Evolutionary conservation across 2,113 vertebrate genomes (phyloP), one percentile per base, ranked within the genome.

Genomic region (Anolis sagrei): DNA sequence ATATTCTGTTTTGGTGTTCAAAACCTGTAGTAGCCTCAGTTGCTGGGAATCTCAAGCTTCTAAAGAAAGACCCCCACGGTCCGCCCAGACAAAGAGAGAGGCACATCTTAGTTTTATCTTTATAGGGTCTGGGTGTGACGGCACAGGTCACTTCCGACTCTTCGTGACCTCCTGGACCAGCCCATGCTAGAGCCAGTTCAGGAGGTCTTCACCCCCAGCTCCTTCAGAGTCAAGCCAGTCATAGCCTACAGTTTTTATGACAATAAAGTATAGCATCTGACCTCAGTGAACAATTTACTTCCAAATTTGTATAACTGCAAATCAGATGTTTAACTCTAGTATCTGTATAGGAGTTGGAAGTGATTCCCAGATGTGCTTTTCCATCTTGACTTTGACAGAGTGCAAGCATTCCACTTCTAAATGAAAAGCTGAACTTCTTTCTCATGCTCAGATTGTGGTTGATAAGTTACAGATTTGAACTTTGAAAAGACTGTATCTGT

Each of bases 401-500:
- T 76, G 44, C 32, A 44, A 62, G 21, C 61, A 68, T 27, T 66
- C 58, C 34, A 1, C 84, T 62, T 25, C 0, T 1, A 64, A 21
- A 83, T 27, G n/a, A 81, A 77, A 39, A n/a, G n/a, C 61, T 39
- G n/a, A 62, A 34, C 19, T 86, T 61, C 83, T 25, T 87, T 29
- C 27, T 0, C 0, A 79, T 77, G 32, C 0, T 81, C 32, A 6
- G 14, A 58, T 27, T 88, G 54, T 32, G 58, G 7, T 84, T 90
- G 61, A 85, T 82, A 48, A 81, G 23, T 78, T 1, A 29, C 25
- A 13, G 88, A 48, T 39, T 49, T 75, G 70, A 75, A 74, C 34
- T 81, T 51, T 85, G 66, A 90, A 88, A 76, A 74, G 39, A n/a
- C 25, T 18, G 4, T 64, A 86, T 68, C 29, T 82, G 77, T 79